A percentile compares a stretch with the other conserved stretches of the same genome.
phyloP scores from a whole-genome alignment of 2,797 vertebrate species.

The Scolopax bukidnonensis region DNA sequence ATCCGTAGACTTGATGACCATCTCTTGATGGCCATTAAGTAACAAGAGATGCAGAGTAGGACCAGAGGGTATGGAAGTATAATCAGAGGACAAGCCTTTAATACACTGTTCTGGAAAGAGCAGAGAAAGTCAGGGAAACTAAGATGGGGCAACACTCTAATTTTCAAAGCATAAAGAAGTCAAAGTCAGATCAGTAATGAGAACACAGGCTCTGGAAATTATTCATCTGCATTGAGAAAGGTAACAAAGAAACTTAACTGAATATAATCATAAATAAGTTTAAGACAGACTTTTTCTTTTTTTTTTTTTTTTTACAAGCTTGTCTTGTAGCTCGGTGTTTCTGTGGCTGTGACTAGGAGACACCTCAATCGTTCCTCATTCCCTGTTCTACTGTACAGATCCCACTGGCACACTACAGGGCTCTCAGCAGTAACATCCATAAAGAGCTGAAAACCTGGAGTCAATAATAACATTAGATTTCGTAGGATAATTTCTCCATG shows the following conservation, averaged over 20 bases:
- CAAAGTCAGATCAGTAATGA: neutral
- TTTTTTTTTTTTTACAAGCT: neutral
- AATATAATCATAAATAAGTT: neutral
- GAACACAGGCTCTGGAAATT: slow-evolving; percentile 14
- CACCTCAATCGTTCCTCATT: neutral
- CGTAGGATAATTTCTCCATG: neutral
- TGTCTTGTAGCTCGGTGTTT: rapidly evolving
- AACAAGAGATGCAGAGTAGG: neutral
- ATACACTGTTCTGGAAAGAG: neutral
- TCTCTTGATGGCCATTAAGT: neutral
- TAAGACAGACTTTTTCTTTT: neutral
- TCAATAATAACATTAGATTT: neutral
- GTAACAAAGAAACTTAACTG: neutral
- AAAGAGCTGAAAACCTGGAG: neutral
- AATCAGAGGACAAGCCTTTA: neutral
- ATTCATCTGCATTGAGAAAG: neutral
- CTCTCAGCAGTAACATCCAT: neutral
- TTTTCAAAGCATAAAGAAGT: neutral
- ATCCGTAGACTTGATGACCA: neutral
- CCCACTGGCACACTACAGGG: too few relatives aligned
- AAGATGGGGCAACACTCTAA: neutral
- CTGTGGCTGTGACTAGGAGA: neutral
- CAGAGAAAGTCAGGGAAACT: neutral
- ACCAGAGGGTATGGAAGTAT: neutral
- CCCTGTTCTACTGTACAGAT: neutral